Evolutionary conservation across 2,888 invertebrate species (phyloP).

Genomic region (Sinelater perroti): DNA sequence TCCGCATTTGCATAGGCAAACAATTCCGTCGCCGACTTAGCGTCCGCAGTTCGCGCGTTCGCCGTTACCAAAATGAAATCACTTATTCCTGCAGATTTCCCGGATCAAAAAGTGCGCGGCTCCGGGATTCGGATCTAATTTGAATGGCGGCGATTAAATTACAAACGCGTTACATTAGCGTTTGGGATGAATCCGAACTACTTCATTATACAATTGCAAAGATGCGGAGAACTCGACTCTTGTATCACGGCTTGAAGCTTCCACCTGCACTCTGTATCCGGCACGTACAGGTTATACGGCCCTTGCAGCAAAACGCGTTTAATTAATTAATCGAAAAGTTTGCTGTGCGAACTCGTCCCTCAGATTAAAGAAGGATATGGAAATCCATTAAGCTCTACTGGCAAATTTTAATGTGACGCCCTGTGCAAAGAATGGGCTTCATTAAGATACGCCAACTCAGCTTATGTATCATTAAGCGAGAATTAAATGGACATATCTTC

Average conservation of each 20-base stretch:
- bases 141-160: constrained; percentile 4
- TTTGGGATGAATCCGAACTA: constrained; percentile 1
- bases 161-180: constrained; percentile 1
- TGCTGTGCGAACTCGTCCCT: no score
- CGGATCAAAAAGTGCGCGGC: constrained; percentile 8
- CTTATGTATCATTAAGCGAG: no score
- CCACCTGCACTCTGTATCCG: constrained; percentile 5
- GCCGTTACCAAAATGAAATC: constrained; percentile 24
- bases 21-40: constrained; percentile 25
- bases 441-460: no score
- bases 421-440: no score
- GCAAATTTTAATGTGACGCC: no score
- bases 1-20: constrained; percentile 31
- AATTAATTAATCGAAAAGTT: no score
- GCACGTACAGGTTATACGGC: no score
- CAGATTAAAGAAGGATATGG: no score
- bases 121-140: constrained; percentile 8
- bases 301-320: no score
- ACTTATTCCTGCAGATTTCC: constrained; percentile 19
- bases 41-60: constrained; percentile 18
- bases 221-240: constrained; percentile 9
- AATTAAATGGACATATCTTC: no score
- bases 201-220: constrained; percentile 6
- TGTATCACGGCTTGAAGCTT: not conserved
- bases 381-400: no score